phyloP scores from a whole-genome alignment of 2,888 invertebrate species.

The Dione vanillae region DNA sequence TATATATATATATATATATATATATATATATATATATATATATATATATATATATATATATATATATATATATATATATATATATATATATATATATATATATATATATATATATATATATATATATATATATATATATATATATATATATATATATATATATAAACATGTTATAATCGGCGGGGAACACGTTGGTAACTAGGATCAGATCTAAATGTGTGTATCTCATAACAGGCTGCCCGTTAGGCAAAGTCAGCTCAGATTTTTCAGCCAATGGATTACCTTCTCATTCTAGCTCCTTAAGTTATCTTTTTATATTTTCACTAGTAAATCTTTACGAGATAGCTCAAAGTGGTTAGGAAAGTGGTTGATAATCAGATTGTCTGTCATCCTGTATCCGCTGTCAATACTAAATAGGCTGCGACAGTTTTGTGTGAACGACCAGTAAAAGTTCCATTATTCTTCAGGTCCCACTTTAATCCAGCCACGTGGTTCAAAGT shows the following conservation, averaged over 20 bases:
- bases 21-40: no score
- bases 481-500: conserved; percentile 96
- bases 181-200: no score
- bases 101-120: no score
- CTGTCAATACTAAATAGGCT: conserved; percentile 96
- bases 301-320: conserved; percentile 97
- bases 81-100: no score
- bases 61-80: no score
- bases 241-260: conserved; percentile 78
- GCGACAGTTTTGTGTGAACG: conserved; percentile 94
- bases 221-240: conserved; percentile 89
- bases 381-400: conserved; percentile 96
- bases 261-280: conserved; percentile 92
- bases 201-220: conserved; percentile 91
- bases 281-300: conserved; percentile 96
- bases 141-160: no score
- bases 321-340: conserved; percentile 97
- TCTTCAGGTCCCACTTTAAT: conserved; percentile 90
- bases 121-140: no score
- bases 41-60: no score
- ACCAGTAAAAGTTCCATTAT: conserved; percentile 99
- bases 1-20: no score
- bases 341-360: conserved; percentile 98
- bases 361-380: conserved; percentile 97
- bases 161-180: no score